A percentile compares a stretch with the other conserved stretches of the same genome.
Evolutionary conservation across 2,797 vertebrate genomes (phyloP).

Genomic region (Fistularia commersonii): DNA sequence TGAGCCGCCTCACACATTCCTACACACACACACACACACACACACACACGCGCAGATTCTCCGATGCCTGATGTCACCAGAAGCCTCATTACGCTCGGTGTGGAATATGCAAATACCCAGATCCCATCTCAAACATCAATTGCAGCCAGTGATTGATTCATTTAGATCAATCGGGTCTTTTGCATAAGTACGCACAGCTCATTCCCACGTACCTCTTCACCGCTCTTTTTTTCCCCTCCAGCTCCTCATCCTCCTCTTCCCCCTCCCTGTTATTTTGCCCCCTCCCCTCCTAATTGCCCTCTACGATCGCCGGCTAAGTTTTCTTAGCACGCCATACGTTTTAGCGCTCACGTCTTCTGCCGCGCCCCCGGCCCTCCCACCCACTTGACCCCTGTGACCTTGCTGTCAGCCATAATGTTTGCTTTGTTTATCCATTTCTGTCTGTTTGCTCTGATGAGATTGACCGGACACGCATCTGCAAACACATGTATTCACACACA

Average conservation of each 20-base stretch:
- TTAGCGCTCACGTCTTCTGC: slow-evolving; percentile 5
- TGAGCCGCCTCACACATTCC: slow-evolving; percentile 20
- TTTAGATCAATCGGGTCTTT: slow-evolving; percentile 35
- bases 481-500: slow-evolving; percentile 15
- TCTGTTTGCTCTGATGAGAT: slow-evolving; percentile 70
- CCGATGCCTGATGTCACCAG: slow-evolving; percentile 46
- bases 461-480: slow-evolving; percentile 41
- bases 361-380: slow-evolving; percentile 5
- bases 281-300: slow-evolving; percentile 30
- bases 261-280: slow-evolving; percentile 29
- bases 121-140: slow-evolving; percentile 29
- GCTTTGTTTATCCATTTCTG: slow-evolving; percentile 73
- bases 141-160: slow-evolving; percentile 43
- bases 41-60: slow-evolving; percentile 8
- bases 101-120: slow-evolving; percentile 66
- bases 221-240: slow-evolving; percentile 18
- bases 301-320: slow-evolving; percentile 30
- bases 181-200: slow-evolving; percentile 5
- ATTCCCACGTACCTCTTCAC: slow-evolving; percentile 24
- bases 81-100: slow-evolving; percentile 55
- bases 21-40: slow-evolving; percentile 17
- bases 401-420: slow-evolving; percentile 53
- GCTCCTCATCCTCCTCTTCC: too few species aligned
- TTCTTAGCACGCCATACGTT: slow-evolving; percentile 10
- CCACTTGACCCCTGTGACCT: slow-evolving; percentile 14